Base-by-base conservation (phyloP, 1,140 invertebrate genomes). In the Megalonaias nervosa region DNA sequence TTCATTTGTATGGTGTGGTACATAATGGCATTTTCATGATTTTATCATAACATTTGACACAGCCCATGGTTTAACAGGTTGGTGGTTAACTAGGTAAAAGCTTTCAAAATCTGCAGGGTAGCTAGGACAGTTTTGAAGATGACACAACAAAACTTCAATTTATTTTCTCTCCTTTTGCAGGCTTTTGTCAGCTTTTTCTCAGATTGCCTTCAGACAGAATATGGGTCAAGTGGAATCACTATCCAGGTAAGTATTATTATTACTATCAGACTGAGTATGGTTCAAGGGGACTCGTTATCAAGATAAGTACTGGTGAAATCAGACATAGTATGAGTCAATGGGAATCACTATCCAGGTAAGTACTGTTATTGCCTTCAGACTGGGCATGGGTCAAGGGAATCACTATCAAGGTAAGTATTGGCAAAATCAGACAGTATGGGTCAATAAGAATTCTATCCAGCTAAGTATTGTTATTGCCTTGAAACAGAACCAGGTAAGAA, bases 151-250 rank as follows among this genome's bases (percentile, higher is more conserved):
- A 67, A 69, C 16, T 48, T 38, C 56, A 5, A 5, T 55, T 31
- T 64, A 55, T 59, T 59, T 77, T 58, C 62, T 60, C 81, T 78
- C 70, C 48, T 83, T 75, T 85, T 85, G 26, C 84, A 93, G 95
- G 94, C 95, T 17, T 99, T 94, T 91, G 94, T 98, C 0, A 93
- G 95, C 21, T 97, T 96, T 90, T 94, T 98, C 72, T 95, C 95
- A 26, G 93, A 93, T 38, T 95, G 96, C 85, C 91, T 98, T 26
- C 92, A 94, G 9, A 93, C 93, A 14, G 97, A 98, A 90, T 97
- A 97, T 81, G 91, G 90, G 19, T 93, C 93, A 12, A 93, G 93
- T 74, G 96, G 97, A 6, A 94, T 98, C 3, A 94, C 94, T 68
- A 81, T 92, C 64, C 91, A 91, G 87, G 90, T 91, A 84, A 17